phyloP scores from a whole-genome alignment of 2,888 invertebrate species.

The Amphipoea lucens region DNA sequence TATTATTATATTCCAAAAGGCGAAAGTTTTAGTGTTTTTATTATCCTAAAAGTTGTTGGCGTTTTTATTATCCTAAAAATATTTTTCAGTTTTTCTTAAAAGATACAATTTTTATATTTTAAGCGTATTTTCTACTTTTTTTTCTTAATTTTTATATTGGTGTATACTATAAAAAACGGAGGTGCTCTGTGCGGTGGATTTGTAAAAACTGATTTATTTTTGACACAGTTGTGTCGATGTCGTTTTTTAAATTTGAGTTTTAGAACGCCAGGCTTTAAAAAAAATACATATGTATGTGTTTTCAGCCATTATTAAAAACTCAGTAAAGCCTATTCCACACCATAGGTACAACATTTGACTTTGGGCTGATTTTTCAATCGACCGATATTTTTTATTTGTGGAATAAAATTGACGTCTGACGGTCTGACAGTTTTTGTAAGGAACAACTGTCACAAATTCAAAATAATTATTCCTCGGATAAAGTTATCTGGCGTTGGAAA shows the following conservation, averaged over 20 bases:
- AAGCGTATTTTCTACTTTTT: constrained; percentile 53
- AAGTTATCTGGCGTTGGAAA: no score
- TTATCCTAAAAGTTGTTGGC: not conserved
- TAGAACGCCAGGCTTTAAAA: constrained; percentile 32
- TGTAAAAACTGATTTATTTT: constrained; percentile 40
- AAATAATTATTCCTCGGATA: no score
- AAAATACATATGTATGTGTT: not conserved
- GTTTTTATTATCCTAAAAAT: constrained; percentile 15
- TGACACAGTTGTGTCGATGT: not conserved
- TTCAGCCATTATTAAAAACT: constrained; percentile 18
- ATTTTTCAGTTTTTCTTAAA: constrained; percentile 51
- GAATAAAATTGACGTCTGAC: no score
- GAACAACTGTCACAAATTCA: no score
- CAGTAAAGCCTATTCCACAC: not conserved
- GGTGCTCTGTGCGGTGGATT: constrained; percentile 26
- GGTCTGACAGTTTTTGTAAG: no score
- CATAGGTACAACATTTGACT: no score
- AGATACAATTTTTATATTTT: constrained; percentile 49
- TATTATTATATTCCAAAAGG: constrained; percentile 12
- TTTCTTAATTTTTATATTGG: constrained; percentile 41
- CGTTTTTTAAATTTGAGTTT: constrained; percentile 3
- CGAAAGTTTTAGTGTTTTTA: constrained; percentile 10
- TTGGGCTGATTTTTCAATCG: no score
- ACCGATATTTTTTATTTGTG: no score
- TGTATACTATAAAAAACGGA: constrained; percentile 29